Percentiles rank a stretch among this genome's conserved stretches.
Evolutionary conservation across 2,888 invertebrate genomes (phyloP).

Genomic region (Drosophila emarginata): DNA sequence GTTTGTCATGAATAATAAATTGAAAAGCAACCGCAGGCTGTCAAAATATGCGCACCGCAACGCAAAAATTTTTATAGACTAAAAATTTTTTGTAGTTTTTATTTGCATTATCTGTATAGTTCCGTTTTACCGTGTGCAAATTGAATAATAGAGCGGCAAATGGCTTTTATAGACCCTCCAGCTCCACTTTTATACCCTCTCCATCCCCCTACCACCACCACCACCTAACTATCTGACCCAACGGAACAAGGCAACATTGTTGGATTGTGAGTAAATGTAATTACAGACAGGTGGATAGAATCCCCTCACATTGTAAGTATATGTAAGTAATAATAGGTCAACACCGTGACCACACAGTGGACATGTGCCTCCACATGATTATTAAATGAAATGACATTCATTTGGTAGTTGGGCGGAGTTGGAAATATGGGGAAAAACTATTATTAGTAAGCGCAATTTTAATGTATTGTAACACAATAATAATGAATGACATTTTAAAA

Average conservation of each 20-base stretch:
- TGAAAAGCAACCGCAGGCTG: constrained; percentile 4
- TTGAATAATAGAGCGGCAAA: constrained; percentile 53
- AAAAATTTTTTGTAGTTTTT: constrained; percentile 36
- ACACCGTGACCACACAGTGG: constrained; percentile 1
- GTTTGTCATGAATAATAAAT: constrained; percentile 8
- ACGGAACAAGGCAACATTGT: not conserved
- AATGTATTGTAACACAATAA: not conserved
- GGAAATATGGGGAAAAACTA: constrained; percentile 5
- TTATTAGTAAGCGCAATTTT: constrained; percentile 4
- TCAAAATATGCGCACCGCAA: not conserved
- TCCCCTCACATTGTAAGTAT: constrained; percentile 4
- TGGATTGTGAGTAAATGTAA: constrained; percentile 20
- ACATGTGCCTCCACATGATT: constrained; percentile 14
- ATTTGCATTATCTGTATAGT: constrained; percentile 51
- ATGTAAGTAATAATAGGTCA: constrained; percentile 13
- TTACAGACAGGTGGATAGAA: constrained; percentile 26
- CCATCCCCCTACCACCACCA: not conserved
- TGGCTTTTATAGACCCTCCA: not conserved
- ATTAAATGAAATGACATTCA: constrained; percentile 25
- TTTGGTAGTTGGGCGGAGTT: constrained; percentile 4
- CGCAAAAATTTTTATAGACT: constrained; percentile 18
- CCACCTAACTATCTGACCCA: no score
- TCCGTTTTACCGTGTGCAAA: constrained; percentile 43
- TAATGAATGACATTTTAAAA: not conserved
- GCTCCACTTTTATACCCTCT: not conserved